Evolutionary conservation across 1,140 invertebrate species (phyloP).

Genomic region (Steinernema feltiae): DNA sequence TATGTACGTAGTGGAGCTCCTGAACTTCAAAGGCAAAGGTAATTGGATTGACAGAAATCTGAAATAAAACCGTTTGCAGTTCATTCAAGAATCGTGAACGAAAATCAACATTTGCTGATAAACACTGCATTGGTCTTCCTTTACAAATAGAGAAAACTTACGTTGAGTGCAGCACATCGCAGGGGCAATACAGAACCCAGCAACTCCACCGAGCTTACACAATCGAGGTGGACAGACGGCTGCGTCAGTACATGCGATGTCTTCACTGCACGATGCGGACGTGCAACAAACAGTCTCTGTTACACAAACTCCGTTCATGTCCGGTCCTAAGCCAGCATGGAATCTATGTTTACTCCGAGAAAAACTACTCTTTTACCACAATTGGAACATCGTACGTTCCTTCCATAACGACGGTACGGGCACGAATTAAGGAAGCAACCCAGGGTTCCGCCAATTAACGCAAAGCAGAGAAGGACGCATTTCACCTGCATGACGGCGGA

Average conservation of each 20-base stretch:
- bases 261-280: conserved; percentile 23
- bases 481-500: background rate
- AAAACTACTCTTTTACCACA: conserved; percentile 34
- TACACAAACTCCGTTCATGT: conserved; percentile 33
- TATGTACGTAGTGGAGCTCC: background rate
- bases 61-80: background rate
- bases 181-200: conserved; percentile 32
- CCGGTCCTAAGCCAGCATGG: conserved; percentile 26
- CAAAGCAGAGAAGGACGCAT: background rate
- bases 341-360: too few relatives aligned
- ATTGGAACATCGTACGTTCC: conserved; percentile 29
- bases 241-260: conserved; percentile 19
- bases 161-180: conserved; percentile 35
- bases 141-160: conserved; percentile 10
- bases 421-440: conserved; percentile 44
- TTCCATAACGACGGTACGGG: conserved; percentile 41
- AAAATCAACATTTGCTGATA: background rate
- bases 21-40: background rate
- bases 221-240: conserved; percentile 22
- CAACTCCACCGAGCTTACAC: conserved; percentile 20
- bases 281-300: conserved; percentile 30
- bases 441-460: conserved; percentile 9
- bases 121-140: too few relatives aligned
- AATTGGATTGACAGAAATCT: background rate
- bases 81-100: background rate